These are phyloP conservation scores for Campopleginae sp. DNA, from an alignment of 2,888 invertebrate species.

Conservation along the genomic window DNA sequence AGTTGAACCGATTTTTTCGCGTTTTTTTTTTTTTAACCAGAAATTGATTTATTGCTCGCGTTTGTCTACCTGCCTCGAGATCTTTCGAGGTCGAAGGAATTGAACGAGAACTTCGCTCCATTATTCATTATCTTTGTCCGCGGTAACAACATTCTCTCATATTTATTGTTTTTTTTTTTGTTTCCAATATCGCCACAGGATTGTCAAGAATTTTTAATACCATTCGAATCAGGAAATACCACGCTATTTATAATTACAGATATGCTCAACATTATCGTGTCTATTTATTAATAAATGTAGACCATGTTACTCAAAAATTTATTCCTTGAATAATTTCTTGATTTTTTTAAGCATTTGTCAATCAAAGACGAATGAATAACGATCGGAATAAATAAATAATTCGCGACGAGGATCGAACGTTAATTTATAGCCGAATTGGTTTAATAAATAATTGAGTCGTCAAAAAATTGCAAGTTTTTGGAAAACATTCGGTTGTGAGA, in stretches of 20 bases:
- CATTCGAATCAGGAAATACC: conserved; percentile 21
- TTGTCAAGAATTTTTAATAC: background rate
- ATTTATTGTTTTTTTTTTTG: conserved; percentile 6
- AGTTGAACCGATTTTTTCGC: background rate
- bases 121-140: conserved; percentile 51
- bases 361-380: background rate
- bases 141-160: background rate
- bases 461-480: too few species aligned
- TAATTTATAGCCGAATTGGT: background rate
- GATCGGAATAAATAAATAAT: background rate
- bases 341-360: background rate
- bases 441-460: background rate
- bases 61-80: conserved; percentile 23
- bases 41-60: background rate
- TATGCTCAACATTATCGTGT: background rate
- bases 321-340: background rate
- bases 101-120: conserved; percentile 31
- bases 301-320: background rate
- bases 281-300: background rate
- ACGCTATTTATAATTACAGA: conserved; percentile 9
- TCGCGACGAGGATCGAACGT: too few species aligned
- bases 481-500: background rate
- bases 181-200: background rate
- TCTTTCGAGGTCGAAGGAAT: conserved; percentile 46
- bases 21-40: background rate